phyloP scores from a whole-genome alignment of 2,797 vertebrate species.

The Remorina albescens region DNA sequence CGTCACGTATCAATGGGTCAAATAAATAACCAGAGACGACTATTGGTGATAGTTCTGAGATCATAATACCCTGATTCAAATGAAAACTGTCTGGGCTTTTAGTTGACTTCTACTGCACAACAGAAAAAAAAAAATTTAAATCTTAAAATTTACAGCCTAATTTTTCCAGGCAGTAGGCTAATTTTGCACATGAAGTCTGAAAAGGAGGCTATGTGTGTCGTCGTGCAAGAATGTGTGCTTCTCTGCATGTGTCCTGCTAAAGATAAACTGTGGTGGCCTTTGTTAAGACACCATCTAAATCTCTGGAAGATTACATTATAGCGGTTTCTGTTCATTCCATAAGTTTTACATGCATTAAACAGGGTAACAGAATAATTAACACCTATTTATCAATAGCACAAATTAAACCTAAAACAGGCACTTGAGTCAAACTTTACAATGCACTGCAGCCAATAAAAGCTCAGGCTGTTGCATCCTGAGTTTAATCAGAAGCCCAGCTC shows the following conservation, averaged over 20 bases:
- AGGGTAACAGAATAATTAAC: conserved; percentile 40
- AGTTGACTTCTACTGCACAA: conserved; percentile 67
- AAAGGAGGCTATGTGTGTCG: conserved; percentile 44
- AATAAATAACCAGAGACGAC: conserved; percentile 47
- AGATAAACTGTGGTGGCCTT: conserved; percentile 13
- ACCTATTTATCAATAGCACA: conserved; percentile 34
- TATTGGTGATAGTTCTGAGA: conserved; percentile 36
- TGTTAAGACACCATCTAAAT: conserved; percentile 26
- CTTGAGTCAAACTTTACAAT: conserved; percentile 8
- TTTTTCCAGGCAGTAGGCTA: conserved; percentile 78
- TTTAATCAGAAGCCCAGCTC: conserved; percentile 50
- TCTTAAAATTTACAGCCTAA: conserved; percentile 76
- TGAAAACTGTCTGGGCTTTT: conserved; percentile 48
- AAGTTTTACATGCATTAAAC: conserved; percentile 20
- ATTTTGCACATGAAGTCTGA: conserved; percentile 72
- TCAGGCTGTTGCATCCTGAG: conserved; percentile 15
- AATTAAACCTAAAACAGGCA: conserved; percentile 2
- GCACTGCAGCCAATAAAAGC: conserved; percentile 19
- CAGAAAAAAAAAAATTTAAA: conserved; percentile 69
- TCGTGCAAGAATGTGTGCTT: conserved; percentile 38
- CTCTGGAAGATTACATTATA: conserved; percentile 33
- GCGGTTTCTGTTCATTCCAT: conserved; percentile 16
- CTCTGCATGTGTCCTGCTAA: conserved; percentile 20
- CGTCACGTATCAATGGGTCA: conserved; percentile 29
- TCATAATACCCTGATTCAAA: conserved; percentile 46